Base-by-base conservation (phyloP, 2,113 vertebrate species). In the Tursiops truncatus region DNA sequence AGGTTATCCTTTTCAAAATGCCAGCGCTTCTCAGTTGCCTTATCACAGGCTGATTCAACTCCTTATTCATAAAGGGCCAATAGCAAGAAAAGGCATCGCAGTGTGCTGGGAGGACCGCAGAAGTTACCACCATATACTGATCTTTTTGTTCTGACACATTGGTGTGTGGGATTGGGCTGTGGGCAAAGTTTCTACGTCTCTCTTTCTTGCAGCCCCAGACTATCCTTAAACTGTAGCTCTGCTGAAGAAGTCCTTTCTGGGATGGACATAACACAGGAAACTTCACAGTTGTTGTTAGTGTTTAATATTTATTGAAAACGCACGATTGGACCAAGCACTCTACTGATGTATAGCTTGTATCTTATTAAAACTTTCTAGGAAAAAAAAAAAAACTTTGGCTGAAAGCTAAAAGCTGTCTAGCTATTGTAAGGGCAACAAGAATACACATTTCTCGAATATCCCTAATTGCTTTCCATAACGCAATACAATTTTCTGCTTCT, bases 71-170 rank as follows among this genome's bases (percentile, higher is more conserved):
- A 87, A 95, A 93, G 17, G 47, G 88, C 88, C 95, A 85, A 81
- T 25, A 73, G 82, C 67, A 41, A 96, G 94, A 87, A 79, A 91
- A 85, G 68, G 92, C 95, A 25, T 71, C 90, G 91, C 50, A 79
- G 85, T 56, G 53, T 33, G 68, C 44, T 18, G 13, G 11, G 13
- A 68, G 63, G 80, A 65, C 74, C 0, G 15, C 93, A 47, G 36
- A 79, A 84, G 79, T 82, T 76, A 60, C 80, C 4, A 8, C 86
- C 79, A 58, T 76, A 97, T 76, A 95, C 97, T 94, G 96, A 80
- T 91, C 90, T 97, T 97, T 97, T 97, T 97, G 97, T 98, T 97
- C 95, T 38, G 84, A 53, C 25, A 77, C 87, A 36, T 26, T 53
- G 41, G 58, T 95, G 96, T 95, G 97, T 98, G 95, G 97, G 96